These are phyloP conservation scores for cat (Felis catus) DNA, from an alignment of 2,113 vertebrate genomes.

Conservation along the genomic window DNA sequence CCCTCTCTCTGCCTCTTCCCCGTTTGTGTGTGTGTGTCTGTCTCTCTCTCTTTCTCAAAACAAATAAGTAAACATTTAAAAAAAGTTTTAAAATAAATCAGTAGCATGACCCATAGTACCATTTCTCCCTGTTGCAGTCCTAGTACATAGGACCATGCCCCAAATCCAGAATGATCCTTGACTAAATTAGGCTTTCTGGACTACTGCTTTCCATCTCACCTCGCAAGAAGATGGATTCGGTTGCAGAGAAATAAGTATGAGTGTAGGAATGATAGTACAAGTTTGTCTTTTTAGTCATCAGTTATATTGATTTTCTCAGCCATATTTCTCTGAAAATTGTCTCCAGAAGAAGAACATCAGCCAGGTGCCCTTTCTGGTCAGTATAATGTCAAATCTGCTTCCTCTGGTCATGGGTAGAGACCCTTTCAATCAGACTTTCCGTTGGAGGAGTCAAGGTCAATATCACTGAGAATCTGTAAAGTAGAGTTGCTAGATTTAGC, in stretches of 20 bases:
- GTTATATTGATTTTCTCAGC: slow-evolving; percentile 37
- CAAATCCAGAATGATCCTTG: background rate
- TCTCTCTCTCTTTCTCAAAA: too few relatives aligned
- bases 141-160: background rate
- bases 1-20: too few relatives aligned
- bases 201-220: background rate
- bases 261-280: background rate
- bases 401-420: background rate
- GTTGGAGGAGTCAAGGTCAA: background rate
- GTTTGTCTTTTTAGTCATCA: slow-evolving; percentile 22
- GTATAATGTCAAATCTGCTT: background rate
- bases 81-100: background rate
- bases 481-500: background rate
- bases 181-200: background rate
- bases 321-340: slow-evolving; percentile 21
- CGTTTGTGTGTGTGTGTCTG: too few relatives aligned
- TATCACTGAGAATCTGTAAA: background rate
- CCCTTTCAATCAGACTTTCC: background rate
- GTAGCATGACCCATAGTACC: background rate
- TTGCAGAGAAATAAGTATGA: slow-evolving; percentile 33
- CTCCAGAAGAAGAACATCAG: slow-evolving; percentile 8
- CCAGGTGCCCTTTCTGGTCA: background rate
- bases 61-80: too few relatives aligned
- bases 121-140: background rate
- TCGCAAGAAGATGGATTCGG: background rate